Percentiles rank a stretch among this genome's conserved stretches.
Conservation (phyloP, 2,113 vertebrate genomes). For the Antigone vipio region DNA sequence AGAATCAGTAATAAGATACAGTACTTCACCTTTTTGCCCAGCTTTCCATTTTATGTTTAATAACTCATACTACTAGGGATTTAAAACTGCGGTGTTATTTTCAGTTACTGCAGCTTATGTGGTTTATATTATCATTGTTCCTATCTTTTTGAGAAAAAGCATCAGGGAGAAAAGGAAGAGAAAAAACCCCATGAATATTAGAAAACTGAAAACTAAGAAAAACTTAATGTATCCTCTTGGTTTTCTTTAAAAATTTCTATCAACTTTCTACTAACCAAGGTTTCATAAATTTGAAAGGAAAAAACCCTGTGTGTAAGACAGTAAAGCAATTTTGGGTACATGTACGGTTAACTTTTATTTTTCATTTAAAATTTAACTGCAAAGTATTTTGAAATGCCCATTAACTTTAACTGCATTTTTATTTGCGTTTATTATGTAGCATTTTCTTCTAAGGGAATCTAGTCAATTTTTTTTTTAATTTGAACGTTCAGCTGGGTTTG, state of each 20-base stretch:
- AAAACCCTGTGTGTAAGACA: background rate
- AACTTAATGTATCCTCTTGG: background rate
- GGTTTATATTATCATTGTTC: background rate
- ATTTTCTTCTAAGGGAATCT: background rate
- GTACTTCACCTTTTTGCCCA: background rate
- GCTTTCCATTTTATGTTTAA: background rate
- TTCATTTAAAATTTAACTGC: background rate
- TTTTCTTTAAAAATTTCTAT: background rate
- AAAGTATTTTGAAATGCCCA: background rate
- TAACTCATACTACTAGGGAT: background rate
- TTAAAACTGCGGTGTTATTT: background rate
- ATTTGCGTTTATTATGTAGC: background rate
- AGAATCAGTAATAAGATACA: background rate
- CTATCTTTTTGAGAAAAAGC: background rate
- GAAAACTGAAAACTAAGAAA: background rate
- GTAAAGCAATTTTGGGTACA: background rate
- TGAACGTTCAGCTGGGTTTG: background rate
- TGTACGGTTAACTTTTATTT: background rate
- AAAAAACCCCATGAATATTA: rapidly evolving
- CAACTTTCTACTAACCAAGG: background rate
- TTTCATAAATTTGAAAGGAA: background rate
- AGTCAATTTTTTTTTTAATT: background rate
- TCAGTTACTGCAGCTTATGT: background rate
- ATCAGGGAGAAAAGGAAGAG: background rate
- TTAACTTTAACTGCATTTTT: conserved; percentile 29